Conservation (phyloP, 2,888 invertebrate species). For the Deilephila elpenor region DNA sequence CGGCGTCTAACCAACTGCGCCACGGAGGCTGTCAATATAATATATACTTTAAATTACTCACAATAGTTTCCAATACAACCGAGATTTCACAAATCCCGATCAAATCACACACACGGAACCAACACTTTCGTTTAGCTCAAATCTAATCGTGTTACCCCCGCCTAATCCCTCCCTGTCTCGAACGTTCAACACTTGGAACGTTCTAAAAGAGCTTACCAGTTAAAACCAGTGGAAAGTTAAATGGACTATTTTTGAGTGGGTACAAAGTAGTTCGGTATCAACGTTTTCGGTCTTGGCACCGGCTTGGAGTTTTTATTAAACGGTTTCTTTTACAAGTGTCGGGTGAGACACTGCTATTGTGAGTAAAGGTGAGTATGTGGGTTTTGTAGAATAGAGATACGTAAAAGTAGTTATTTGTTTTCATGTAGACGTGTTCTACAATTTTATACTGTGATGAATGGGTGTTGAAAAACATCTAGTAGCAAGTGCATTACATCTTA, state of each 20-base stretch:
- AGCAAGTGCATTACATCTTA: no score
- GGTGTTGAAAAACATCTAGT: no score
- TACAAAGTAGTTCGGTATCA: conserved; percentile 39
- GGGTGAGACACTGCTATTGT: background rate
- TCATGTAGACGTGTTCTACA: no score
- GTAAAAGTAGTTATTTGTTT: no score
- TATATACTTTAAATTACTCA: no score
- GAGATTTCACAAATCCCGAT: background rate
- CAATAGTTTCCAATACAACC: background rate
- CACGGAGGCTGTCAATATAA: no score
- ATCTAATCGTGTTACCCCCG: conserved; percentile 10
- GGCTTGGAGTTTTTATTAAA: conserved; percentile 31
- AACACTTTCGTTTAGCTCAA: background rate
- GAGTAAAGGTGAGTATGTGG: no score
- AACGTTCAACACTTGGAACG: conserved; percentile 25
- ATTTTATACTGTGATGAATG: no score
- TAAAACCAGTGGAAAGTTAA: conserved; percentile 41
- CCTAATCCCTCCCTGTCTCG: conserved; percentile 18
- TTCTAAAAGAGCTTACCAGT: conserved; percentile 36
- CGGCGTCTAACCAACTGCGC: no score
- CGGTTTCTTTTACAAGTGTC: background rate
- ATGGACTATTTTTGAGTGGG: conserved; percentile 44
- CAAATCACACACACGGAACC: conserved; percentile 10
- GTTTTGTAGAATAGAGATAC: background rate
- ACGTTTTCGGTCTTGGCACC: conserved; percentile 31